Conservation (phyloP, 2,113 vertebrate genomes). For the Melanerpes formicivorus region DNA sequence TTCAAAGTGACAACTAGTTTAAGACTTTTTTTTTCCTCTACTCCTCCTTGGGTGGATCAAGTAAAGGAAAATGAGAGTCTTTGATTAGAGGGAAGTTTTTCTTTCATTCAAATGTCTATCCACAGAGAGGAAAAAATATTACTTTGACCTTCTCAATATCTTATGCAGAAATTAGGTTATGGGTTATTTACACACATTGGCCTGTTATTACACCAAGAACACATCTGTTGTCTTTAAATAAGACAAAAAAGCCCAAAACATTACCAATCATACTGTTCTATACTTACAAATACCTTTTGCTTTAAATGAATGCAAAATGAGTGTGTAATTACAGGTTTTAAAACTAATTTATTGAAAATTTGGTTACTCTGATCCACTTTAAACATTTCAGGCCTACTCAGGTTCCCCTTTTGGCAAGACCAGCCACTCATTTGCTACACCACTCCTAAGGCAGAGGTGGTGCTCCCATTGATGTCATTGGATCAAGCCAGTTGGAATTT, state of each 20-base stretch:
- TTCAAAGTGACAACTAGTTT: slow-evolving; percentile 46
- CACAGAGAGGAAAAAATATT: neutral
- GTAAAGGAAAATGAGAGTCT: neutral
- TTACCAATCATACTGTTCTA: neutral
- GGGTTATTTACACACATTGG: neutral
- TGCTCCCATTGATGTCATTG: neutral
- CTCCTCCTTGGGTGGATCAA: slow-evolving; percentile 16
- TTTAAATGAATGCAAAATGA: neutral
- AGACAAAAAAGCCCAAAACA: neutral
- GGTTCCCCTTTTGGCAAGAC: neutral
- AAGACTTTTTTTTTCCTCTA: neutral
- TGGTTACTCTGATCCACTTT: neutral
- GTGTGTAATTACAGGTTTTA: neutral
- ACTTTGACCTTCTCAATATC: neutral
- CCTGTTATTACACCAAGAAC: neutral
- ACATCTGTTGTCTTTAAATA: neutral
- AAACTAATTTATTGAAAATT: neutral
- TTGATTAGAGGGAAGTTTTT: neutral
- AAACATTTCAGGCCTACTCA: neutral
- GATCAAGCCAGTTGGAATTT: neutral
- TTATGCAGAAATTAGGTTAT: neutral
- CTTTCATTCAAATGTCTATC: neutral
- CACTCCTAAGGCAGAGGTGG: neutral
- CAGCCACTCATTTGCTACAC: neutral
- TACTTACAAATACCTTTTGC: neutral